Evolutionary conservation across 2,797 vertebrate species (phyloP).

Genomic region (Mormyrus hasselquistii): DNA sequence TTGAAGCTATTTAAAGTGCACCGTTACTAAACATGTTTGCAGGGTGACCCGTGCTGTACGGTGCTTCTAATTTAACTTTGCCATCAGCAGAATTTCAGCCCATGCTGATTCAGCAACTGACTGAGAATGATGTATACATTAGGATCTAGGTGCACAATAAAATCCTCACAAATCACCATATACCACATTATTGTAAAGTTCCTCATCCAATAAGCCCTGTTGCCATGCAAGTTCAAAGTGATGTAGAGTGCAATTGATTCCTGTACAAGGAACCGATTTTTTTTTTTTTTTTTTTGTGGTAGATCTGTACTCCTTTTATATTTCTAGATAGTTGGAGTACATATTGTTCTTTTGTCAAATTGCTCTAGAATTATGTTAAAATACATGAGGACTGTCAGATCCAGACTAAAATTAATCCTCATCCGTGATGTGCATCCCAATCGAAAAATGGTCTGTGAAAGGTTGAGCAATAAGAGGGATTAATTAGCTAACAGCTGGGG

Average conservation of each 20-base stretch:
- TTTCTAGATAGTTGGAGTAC: not conserved
- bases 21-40: constrained; percentile 15
- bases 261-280: not conserved
- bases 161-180: constrained; percentile 5
- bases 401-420: not conserved
- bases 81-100: not conserved
- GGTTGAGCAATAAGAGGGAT: constrained; percentile 12
- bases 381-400: not conserved
- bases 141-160: constrained; percentile 15
- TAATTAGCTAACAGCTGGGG: constrained; percentile 17
- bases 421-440: not conserved
- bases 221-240: constrained; percentile 9
- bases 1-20: constrained; percentile 26
- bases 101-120: constrained; percentile 16
- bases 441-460: constrained; percentile 1
- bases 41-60: constrained; percentile 11
- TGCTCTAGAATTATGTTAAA: not conserved
- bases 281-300: not conserved
- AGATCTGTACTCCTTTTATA: not conserved
- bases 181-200: constrained; percentile 25
- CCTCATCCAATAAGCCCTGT: constrained; percentile 15
- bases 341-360: not conserved
- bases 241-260: not conserved
- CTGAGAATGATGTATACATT: constrained; percentile 13
- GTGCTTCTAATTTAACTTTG: constrained; percentile 28